Percentiles rank a stretch among this genome's conserved stretches.
Conservation (phyloP, 2,888 invertebrate species). For the Disparrhopalites patrizii region DNA sequence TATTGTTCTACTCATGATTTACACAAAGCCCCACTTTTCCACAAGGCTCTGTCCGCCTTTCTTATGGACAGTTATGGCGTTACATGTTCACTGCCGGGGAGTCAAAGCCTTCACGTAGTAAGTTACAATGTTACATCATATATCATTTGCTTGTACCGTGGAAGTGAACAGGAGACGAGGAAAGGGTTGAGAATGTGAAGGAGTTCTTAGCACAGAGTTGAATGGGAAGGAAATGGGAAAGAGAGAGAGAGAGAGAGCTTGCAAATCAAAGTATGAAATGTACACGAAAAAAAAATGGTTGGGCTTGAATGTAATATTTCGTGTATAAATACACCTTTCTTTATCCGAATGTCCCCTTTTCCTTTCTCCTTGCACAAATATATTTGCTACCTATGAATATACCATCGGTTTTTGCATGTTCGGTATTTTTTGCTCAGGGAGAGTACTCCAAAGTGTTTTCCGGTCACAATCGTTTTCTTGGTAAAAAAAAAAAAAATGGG, state of each 20-base stretch:
- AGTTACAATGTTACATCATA: neutral
- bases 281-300: no score
- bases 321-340: neutral
- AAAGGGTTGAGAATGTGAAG: neutral
- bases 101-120: no score
- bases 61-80: no score
- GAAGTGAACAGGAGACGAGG: no score
- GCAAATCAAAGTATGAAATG: constrained; percentile 1
- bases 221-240: neutral
- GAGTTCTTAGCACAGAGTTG: neutral
- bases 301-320: neutral
- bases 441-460: no score
- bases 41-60: neutral
- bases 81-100: no score
- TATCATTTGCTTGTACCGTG: neutral
- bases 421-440: no score
- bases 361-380: neutral
- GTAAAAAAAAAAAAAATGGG: no score
- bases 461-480: no score
- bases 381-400: neutral
- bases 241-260: neutral
- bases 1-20: constrained; percentile 6
- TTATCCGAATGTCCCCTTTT: neutral
- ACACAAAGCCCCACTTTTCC: neutral
- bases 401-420: no score